Evolutionary conservation across 2,797 vertebrate species (phyloP).

Genomic region (Cynopterus sphinx): DNA sequence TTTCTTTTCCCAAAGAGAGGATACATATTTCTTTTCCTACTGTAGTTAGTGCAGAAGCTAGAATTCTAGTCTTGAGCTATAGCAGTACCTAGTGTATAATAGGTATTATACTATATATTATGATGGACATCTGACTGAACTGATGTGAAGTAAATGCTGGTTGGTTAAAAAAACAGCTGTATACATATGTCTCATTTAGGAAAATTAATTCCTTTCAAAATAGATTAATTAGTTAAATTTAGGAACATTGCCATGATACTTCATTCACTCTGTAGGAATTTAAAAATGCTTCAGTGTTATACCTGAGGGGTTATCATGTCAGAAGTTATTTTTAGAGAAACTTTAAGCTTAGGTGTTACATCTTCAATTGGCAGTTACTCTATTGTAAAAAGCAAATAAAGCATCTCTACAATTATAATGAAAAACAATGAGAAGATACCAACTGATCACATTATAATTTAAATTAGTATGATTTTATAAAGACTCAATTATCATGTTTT

Average conservation of each 20-base stretch:
- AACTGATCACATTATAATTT: conserved; percentile 6
- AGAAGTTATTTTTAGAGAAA: conserved; percentile 57
- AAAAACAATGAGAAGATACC: conserved; percentile 14
- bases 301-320: background rate
- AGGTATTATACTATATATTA: background rate
- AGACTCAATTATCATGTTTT: background rate
- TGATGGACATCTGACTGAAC: background rate
- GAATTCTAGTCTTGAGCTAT: background rate
- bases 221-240: conserved; percentile 6
- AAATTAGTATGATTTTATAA: conserved; percentile 27
- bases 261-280: conserved; percentile 25
- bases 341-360: conserved; percentile 1
- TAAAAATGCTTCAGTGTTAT: background rate
- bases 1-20: background rate
- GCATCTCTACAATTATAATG: background rate
- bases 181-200: background rate
- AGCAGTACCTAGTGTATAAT: background rate
- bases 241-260: background rate
- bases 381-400: conserved; percentile 17
- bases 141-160: background rate
- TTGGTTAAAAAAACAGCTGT: background rate
- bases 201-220: conserved; percentile 55
- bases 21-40: background rate
- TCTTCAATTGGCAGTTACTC: conserved; percentile 22
- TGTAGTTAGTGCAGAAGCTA: background rate